Evolutionary conservation across 2,113 vertebrate genomes (phyloP).

Genomic region (Triplophysa siluroides): DNA sequence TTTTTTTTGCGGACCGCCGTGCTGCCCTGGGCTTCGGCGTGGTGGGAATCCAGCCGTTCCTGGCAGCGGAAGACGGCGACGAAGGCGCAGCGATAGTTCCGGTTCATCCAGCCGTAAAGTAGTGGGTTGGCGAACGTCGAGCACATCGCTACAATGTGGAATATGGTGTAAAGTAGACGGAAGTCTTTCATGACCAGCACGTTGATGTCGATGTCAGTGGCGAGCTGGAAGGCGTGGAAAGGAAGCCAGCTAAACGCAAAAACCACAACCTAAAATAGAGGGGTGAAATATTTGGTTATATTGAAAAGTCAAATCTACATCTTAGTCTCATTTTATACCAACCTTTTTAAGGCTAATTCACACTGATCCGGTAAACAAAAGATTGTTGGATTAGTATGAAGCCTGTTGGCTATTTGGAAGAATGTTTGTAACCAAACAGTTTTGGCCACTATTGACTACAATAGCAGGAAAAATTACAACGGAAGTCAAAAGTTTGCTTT

Average conservation of each 20-base stretch:
- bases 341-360: too few species aligned
- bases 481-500: too few species aligned
- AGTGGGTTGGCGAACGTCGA: constrained; percentile 92
- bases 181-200: constrained; percentile 86
- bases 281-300: background rate
- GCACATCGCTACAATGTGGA: constrained; percentile 93
- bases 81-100: constrained; percentile 89
- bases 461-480: too few species aligned
- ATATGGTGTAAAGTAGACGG: constrained; percentile 88
- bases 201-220: constrained; percentile 86
- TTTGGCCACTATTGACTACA: too few species aligned
- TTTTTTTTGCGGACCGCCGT: constrained; percentile 59
- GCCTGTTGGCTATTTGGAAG: too few species aligned
- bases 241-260: constrained; percentile 94
- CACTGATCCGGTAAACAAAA: too few species aligned
- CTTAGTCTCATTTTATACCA: background rate
- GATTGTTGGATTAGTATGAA: too few species aligned
- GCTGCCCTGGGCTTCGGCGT: constrained; percentile 71
- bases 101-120: constrained; percentile 97
- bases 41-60: constrained; percentile 72
- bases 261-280: constrained; percentile 70
- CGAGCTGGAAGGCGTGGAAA: constrained; percentile 89
- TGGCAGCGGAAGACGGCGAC: constrained; percentile 83
- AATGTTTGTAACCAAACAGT: too few species aligned
- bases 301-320: background rate